Base-by-base conservation (phyloP, 1,140 invertebrate species). In the Conus ventricosus region DNA sequence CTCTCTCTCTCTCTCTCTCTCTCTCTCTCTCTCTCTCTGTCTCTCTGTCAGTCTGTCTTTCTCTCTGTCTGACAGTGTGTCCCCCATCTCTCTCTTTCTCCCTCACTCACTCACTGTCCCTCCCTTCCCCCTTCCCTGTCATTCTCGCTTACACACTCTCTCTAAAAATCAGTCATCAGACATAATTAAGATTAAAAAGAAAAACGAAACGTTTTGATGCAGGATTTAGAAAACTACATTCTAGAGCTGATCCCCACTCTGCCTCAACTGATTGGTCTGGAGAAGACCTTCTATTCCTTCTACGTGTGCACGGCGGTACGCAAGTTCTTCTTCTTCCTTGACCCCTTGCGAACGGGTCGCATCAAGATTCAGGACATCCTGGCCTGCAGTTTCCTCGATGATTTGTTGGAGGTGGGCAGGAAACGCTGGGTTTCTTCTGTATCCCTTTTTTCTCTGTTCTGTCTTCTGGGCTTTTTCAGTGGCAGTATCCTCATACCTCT, bases 171-270 rank as follows among this genome's bases (percentile, higher is more conserved):
- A 39, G 39, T 39, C 39, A 39, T 39, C 39, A 39, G 39, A 39
- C 0, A 39, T 39, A 39, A 39, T 39, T 3, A 39, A 39, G 39
- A 39, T 39, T 39, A 39, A 39, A 39, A 39, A 39, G 39, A 39
- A 39, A 39, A 39, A 39, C 0, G 39, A 39, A 39, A 1, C 39
- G 39, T 39, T 39, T n/a, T 13, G 39, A 15, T 96, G 53, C 91
- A 98, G 97, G 98, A 99, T 94, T 95, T 99, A 90, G 98, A 99
- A 95, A 98, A 98, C 94, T 99, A 99, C 94, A 99, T 99, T 91
- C 96, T 97, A 57, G 98, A 99, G 94, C 95, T 99, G 76, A 98
- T 99, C 90, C 98, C 98, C 5, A 98, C 98, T 17, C 94, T 99
- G 86, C 97, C 97, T 4, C 92, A 95, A 95, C 95, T 99, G 0